phyloP scores from a whole-genome alignment of 2,113 vertebrate species.

The Azemiops feae region DNA sequence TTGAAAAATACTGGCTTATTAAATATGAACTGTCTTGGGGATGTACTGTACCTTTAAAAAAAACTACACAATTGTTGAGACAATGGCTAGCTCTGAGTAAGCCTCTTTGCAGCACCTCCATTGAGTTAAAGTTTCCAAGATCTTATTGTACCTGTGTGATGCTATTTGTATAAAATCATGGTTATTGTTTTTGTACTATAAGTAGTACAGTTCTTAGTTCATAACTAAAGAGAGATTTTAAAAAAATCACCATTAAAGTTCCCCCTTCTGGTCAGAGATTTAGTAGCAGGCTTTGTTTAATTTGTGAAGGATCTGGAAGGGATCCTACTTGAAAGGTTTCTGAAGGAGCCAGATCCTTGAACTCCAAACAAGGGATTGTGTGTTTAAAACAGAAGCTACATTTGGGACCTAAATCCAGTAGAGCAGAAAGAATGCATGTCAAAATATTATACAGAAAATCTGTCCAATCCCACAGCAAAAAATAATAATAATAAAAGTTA shows the following conservation, averaged over 20 bases:
- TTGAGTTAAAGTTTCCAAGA: background rate
- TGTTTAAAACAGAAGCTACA: background rate
- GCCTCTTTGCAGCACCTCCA: background rate
- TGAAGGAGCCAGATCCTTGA: background rate
- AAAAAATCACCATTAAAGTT: background rate
- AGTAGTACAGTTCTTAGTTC: background rate
- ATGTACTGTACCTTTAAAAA: background rate
- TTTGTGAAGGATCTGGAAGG: background rate
- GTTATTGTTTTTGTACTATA: background rate
- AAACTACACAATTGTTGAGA: background rate
- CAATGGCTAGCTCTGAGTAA: background rate
- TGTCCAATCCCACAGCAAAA: background rate
- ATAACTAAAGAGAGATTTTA: background rate
- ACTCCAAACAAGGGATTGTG: background rate
- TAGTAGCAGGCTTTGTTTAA: background rate
- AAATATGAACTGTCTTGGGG: background rate
- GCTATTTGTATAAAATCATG: background rate
- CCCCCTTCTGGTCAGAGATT: background rate
- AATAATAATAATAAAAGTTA: background rate
- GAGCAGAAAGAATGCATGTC: background rate
- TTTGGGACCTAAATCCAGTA: background rate
- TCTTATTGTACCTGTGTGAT: background rate
- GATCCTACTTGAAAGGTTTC: background rate
- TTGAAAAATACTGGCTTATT: background rate
- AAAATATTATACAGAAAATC: background rate